Evolutionary conservation across 2,797 vertebrate genomes (phyloP), one percentile per base, ranked within the genome.

Genomic region (Lophotriccus pileatus): DNA sequence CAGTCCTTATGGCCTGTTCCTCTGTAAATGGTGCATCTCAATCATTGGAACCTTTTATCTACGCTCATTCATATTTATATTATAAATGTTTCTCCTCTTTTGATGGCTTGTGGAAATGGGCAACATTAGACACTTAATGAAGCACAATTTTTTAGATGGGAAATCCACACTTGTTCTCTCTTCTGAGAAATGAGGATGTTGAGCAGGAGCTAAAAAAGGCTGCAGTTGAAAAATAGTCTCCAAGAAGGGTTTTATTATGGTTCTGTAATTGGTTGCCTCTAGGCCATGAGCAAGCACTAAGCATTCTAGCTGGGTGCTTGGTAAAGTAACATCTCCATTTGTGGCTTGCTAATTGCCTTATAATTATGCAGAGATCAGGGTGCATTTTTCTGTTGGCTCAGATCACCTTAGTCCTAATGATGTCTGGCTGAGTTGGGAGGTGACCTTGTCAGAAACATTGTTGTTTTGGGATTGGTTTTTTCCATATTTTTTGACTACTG

Each of bases 321-420:
- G 34, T 53, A 25, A 67, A 70, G 72, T 60, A 89, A 23, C 60
- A 64, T 43, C 81, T 94, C 84, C 56, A 41, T 93, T 84, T 89
- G 75, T 50, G 66, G 73, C 76, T 90, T 46, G 20, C 60, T 95
- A 84, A 92, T 95, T 93, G 78, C 86, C 52, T 89, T 69, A 22
- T 78, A 37, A 78, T 52, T 91, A 73, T 76, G 55, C 59, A 52
- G 84, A 44, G 77, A 84, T 76, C 32, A 75, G 72, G 58, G 63
- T 58, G 55, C 19, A 1, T 10, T 25, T 81, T 93, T 88, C 50
- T 55, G 4, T 62, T 47, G 17, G 68, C 74, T 59, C 47, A 63
- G 12, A 84, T 79, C 88, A 34, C 64, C 60, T 86, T 82, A 49
- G 2, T 69, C 16, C 4, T 43, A 6, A 49, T 7, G 4, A 27